Evolutionary conservation across 1,140 invertebrate genomes (phyloP).

Genomic region (Macrotrachela quadricornifera): DNA sequence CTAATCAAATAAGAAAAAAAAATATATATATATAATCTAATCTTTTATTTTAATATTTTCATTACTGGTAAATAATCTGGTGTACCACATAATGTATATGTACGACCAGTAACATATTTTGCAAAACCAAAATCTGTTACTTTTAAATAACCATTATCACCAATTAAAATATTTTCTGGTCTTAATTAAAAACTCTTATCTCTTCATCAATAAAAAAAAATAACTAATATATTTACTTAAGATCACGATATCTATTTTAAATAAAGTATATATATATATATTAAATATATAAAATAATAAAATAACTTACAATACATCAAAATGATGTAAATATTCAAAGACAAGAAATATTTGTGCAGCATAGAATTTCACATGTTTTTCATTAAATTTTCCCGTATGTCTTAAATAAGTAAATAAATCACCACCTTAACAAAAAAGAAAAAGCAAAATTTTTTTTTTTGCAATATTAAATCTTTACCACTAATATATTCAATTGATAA

Average conservation of each 20-base stretch:
- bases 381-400: constrained; percentile 43
- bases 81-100: constrained; percentile 15
- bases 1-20: too few relatives aligned
- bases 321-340: constrained; percentile 70
- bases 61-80: constrained; percentile 14
- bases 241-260: constrained; percentile 10
- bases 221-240: constrained; percentile 1
- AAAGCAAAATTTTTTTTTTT: too few relatives aligned
- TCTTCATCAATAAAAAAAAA: too few relatives aligned
- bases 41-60: too few relatives aligned
- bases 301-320: constrained; percentile 15
- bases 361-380: constrained; percentile 68
- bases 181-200: too few relatives aligned
- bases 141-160: background rate
- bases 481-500: constrained; percentile 96
- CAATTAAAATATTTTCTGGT: background rate
- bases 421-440: too few relatives aligned
- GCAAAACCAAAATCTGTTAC: constrained; percentile 15
- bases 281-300: too few relatives aligned
- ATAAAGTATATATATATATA: too few relatives aligned
- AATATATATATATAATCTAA: too few relatives aligned
- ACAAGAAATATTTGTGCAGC: constrained; percentile 76
- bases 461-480: constrained; percentile 35
- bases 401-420: constrained; percentile 96
- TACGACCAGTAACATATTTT: constrained; percentile 12